Evolutionary conservation across 2,113 vertebrate species (phyloP).

Genomic region (Grammomys surdaster): DNA sequence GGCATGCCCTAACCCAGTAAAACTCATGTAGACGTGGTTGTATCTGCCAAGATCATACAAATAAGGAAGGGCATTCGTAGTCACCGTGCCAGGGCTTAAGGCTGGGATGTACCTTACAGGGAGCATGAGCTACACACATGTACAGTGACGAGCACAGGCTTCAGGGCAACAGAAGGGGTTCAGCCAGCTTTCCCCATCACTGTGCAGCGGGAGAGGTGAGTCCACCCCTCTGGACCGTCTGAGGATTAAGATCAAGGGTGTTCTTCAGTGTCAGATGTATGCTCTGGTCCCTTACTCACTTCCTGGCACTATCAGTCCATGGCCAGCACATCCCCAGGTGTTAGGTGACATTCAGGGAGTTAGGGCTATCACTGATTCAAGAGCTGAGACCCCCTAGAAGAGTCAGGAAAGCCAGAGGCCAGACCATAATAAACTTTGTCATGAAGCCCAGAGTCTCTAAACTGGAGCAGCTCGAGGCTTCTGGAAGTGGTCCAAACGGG

Average conservation of each 20-base stretch:
- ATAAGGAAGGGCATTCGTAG: not conserved
- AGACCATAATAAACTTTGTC: not conserved
- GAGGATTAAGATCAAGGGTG: not conserved
- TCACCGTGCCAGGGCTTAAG: not conserved
- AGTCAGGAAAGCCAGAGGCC: not conserved
- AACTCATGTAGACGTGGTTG: not conserved
- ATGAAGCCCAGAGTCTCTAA: not conserved
- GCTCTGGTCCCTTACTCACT: too few relatives aligned
- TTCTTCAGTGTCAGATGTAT: not conserved
- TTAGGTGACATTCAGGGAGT: not conserved
- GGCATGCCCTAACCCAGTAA: not conserved
- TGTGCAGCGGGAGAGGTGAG: not conserved
- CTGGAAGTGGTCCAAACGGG: too few relatives aligned
- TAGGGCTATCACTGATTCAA: not conserved
- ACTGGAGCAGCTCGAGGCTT: not conserved
- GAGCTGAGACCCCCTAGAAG: not conserved
- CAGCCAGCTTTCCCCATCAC: not conserved
- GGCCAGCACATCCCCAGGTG: not conserved
- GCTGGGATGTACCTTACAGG: not conserved
- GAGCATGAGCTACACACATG: accelerated
- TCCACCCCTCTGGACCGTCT: not conserved
- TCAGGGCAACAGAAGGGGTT: not conserved
- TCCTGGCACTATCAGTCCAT: not conserved
- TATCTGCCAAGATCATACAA: not conserved
- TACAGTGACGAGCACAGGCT: not conserved